Evolutionary conservation across 2,113 vertebrate genomes (phyloP).

Genomic region (Asarcornis scutulata): DNA sequence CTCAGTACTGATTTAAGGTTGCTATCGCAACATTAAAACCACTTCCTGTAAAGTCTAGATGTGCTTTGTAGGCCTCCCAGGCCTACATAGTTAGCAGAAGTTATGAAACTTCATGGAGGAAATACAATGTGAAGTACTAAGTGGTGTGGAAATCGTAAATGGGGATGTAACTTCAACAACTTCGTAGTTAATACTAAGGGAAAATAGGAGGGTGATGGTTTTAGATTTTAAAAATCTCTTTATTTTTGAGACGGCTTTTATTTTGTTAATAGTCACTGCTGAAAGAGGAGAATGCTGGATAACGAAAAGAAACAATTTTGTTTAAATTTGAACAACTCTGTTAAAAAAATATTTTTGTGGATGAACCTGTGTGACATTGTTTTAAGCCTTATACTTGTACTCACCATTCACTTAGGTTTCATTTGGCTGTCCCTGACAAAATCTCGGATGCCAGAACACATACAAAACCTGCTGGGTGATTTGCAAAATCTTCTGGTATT

Average conservation of each 20-base stretch:
- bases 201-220: background rate
- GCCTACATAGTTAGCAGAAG: background rate
- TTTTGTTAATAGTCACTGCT: background rate
- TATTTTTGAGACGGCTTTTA: background rate
- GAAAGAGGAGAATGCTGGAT: background rate
- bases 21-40: slow-evolving; percentile 20
- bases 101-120: slow-evolving; percentile 36
- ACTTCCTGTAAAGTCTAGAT: background rate
- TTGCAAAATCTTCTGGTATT: slow-evolving; percentile 11
- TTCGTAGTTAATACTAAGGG: background rate
- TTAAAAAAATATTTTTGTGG: background rate
- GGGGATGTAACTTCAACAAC: background rate
- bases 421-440: background rate
- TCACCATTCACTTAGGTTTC: background rate
- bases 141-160: slow-evolving; percentile 7
- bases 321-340: background rate
- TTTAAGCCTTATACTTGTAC: background rate
- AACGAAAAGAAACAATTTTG: background rate
- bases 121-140: background rate
- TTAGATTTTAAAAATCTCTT: background rate
- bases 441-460: slow-evolving; percentile 6
- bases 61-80: background rate
- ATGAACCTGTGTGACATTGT: background rate
- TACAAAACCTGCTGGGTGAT: slow-evolving; percentile 12
- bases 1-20: background rate